A percentile compares a stretch with the other conserved stretches of the same genome.
These are phyloP conservation scores for Drosophila nigromelanica DNA, from an alignment of 1,140 invertebrate species.

Conservation along the genomic window DNA sequence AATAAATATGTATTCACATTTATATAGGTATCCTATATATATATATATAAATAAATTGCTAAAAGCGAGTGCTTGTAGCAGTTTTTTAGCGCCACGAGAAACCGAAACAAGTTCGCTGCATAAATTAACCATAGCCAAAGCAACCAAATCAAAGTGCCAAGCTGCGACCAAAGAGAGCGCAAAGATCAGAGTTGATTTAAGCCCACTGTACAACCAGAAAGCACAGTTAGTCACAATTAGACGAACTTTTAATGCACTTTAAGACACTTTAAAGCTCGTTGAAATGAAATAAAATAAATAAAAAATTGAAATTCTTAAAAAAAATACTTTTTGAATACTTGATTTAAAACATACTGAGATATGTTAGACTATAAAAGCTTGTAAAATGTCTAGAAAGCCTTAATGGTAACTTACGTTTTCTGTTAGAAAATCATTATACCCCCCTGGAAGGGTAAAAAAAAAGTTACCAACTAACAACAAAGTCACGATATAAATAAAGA, in stretches of 20 bases:
- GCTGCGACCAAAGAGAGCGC: conserved; percentile 25
- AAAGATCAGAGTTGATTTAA: conserved; percentile 53
- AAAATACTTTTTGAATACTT: too few species aligned
- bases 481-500: conserved; percentile 78
- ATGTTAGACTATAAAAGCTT: too few species aligned
- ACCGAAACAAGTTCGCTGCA: conserved; percentile 77
- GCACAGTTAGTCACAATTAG: neutral
- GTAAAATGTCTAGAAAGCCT: too few species aligned
- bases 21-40: conserved; percentile 13
- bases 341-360: too few species aligned
- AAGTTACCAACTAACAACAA: conserved; percentile 75
- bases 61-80: conserved; percentile 24
- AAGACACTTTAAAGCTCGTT: neutral
- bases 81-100: conserved; percentile 40
- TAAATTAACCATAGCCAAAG: conserved; percentile 67
- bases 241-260: conserved; percentile 18
- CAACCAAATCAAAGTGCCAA: conserved; percentile 58
- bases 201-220: conserved; percentile 23
- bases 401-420: too few species aligned
- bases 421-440: too few species aligned
- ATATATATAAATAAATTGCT: conserved; percentile 41
- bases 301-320: neutral
- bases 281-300: neutral
- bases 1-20: conserved; percentile 14
- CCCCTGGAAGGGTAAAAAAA: conserved; percentile 15